These are phyloP conservation scores for Nibea coibor DNA, from an alignment of 2,113 vertebrate species.

Conservation along the genomic window DNA sequence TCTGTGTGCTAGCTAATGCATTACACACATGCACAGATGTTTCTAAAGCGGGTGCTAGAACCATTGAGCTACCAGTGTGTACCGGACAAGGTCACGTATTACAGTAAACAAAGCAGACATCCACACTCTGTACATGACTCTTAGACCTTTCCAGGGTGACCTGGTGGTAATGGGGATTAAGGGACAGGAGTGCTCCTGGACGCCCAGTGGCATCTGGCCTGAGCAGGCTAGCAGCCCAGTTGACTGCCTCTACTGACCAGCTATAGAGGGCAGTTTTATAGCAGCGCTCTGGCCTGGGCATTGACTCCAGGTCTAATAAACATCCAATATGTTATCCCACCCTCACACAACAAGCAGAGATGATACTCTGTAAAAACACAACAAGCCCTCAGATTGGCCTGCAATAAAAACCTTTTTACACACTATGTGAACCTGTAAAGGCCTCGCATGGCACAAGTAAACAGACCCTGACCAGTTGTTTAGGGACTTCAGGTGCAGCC, in stretches of 20 bases:
- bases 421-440: slow-evolving; percentile 73
- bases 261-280: slow-evolving; percentile 74
- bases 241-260: slow-evolving; percentile 68
- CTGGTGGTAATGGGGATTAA: slow-evolving; percentile 61
- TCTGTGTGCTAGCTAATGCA: background rate
- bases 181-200: slow-evolving; percentile 56
- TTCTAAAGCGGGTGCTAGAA: slow-evolving; percentile 16
- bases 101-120: slow-evolving; percentile 53
- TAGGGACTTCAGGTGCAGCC: slow-evolving; percentile 35
- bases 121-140: slow-evolving; percentile 43
- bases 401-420: slow-evolving; percentile 81
- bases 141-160: slow-evolving; percentile 60
- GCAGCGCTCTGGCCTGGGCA: slow-evolving; percentile 72
- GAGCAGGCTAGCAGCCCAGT: slow-evolving; percentile 69
- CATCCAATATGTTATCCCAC: slow-evolving; percentile 78
- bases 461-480: slow-evolving; percentile 33
- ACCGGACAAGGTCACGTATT: slow-evolving; percentile 41
- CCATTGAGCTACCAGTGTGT: slow-evolving; percentile 5
- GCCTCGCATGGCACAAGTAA: slow-evolving; percentile 12
- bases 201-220: slow-evolving; percentile 78
- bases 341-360: slow-evolving; percentile 71
- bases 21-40: slow-evolving; percentile 27
- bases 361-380: slow-evolving; percentile 80
- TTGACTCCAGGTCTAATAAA: slow-evolving; percentile 81
- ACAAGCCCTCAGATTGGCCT: slow-evolving; percentile 63